A percentile compares a stretch with the other conserved stretches of the same genome.
Conservation (phyloP, 2,888 invertebrate genomes). For the Acrobasis repandana region DNA sequence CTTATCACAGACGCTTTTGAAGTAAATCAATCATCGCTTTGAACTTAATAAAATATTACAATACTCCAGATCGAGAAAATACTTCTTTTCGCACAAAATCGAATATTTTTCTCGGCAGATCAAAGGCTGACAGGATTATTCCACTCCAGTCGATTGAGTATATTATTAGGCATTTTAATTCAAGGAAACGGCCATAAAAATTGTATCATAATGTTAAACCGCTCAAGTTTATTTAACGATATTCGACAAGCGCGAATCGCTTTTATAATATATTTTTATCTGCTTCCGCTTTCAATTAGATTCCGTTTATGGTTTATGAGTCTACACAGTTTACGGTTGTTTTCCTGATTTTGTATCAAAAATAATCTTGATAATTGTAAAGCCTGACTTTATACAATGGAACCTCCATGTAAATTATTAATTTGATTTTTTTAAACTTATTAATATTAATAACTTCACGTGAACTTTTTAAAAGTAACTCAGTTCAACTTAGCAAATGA, state of each 20-base stretch:
- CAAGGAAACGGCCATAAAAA: constrained; percentile 14
- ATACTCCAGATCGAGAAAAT: constrained; percentile 29
- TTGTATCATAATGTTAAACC: constrained; percentile 20
- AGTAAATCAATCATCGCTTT: constrained; percentile 20
- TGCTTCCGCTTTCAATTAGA: neutral
- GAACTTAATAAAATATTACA: constrained; percentile 24
- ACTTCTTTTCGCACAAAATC: constrained; percentile 14
- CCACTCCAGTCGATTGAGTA: constrained; percentile 19
- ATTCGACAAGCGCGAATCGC: constrained; percentile 25
- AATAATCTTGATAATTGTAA: no score
- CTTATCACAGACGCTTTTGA: neutral
- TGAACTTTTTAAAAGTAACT: no score
- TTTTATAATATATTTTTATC: constrained; percentile 24
- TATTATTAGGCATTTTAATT: constrained; percentile 20
- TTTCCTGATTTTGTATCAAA: no score
- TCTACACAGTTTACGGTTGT: no score
- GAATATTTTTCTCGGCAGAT: constrained; percentile 19
- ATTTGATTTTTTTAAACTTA: no score
- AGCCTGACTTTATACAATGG: no score
- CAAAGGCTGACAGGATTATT: constrained; percentile 22
- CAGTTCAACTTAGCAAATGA: no score
- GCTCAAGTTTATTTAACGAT: constrained; percentile 21
- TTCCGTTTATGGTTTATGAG: no score
- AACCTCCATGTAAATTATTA: no score
- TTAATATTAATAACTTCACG: no score